A percentile compares a stretch with the other conserved stretches of the same genome.
Evolutionary conservation across 2,113 vertebrate genomes (phyloP).

Genomic region (Microcebus murinus): DNA sequence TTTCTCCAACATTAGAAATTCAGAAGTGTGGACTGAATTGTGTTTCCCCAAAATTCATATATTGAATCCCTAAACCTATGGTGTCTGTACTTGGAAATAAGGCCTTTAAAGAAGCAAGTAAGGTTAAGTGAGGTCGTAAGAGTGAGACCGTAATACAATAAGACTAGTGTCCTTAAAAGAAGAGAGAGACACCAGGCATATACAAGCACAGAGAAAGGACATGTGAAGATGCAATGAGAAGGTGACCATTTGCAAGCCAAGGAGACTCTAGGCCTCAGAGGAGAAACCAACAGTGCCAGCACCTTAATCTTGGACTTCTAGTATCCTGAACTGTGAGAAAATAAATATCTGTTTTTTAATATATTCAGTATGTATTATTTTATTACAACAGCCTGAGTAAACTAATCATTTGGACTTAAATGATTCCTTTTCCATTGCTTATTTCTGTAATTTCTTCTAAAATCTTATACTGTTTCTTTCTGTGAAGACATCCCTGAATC

Average conservation of each 20-base stretch:
- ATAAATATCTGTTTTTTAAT: background rate
- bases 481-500: background rate
- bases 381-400: background rate
- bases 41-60: background rate
- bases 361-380: background rate
- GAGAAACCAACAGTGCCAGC: background rate
- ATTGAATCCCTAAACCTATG: too few species aligned
- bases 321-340: background rate
- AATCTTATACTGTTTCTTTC: background rate
- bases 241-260: background rate
- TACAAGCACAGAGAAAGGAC: background rate
- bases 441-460: background rate
- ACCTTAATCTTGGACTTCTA: background rate
- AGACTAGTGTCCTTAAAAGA: background rate
- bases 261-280: background rate
- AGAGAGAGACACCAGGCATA: rapidly evolving
- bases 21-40: background rate
- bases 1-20: background rate
- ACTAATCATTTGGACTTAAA: background rate
- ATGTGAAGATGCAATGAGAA: background rate
- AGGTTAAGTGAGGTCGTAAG: background rate
- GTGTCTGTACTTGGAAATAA: background rate
- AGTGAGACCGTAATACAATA: rapidly evolving
- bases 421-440: background rate
- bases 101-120: background rate